Evolutionary conservation across 2,113 vertebrate species (phyloP), one percentile per base, ranked within the genome.

Genomic region (Anarrhichthys ocellatus): DNA sequence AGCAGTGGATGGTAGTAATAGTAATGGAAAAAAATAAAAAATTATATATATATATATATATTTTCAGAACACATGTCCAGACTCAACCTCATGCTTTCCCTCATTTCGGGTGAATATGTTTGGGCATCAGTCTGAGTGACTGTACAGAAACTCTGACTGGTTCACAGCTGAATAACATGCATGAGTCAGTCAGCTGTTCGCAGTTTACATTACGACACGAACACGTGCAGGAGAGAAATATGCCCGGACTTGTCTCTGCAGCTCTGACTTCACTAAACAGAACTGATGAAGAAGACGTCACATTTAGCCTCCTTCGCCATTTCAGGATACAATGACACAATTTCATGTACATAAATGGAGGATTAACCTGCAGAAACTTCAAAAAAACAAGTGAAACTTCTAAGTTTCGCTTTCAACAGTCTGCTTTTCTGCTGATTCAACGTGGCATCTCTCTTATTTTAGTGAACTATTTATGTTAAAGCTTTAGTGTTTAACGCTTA

Each of bases 211-310:
- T 11, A 72, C 61, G 24, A 59, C 78, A 73, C 20, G 4, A 32
- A 46, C 65, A 46, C 61, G 17, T 2, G 52, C 17, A 29, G 32
- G 20, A 29, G 73, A n/a, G 50, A 48, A 17, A 71, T 65, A 77
- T 82, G 81, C 8, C 81, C 29, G 17, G 81, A 65, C 81, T 17
- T 82, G 80, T 48, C 50, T 52, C 50, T 22, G 48, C 7, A 44
- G 4, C 42, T 4, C 42, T 17, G 18, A 38, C 38, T 38, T 38
- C 38, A 38, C 38, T 0, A 38, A 38, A 8, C 6, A 6, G 5
- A 34, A 6, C 34, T 6, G 34, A 38, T 9, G 38, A 8, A 38
- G 38, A 38, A 9, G 38, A 38, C 38, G 38, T 38, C 38, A 38
- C 38, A 38, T 17, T 15, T 46, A 34, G 34, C 14, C 44, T 5